Evolutionary conservation across 2,888 invertebrate genomes (phyloP), one percentile per base, ranked within the genome.

Genomic region (Gortyna flavago): DNA sequence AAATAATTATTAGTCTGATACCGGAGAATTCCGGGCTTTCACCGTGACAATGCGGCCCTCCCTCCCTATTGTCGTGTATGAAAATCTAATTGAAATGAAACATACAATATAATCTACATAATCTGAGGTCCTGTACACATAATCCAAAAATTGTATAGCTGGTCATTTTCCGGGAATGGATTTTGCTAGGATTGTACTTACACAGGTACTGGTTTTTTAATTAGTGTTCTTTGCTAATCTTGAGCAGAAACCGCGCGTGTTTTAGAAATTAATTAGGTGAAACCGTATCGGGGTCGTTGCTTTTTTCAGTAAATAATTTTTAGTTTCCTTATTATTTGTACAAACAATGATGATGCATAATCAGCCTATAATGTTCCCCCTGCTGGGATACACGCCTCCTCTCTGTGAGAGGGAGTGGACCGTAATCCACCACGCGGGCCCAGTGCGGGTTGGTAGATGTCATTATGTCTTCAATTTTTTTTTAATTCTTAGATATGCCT

Each of bases 1-100:
- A 90, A 90, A 93, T 93, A 94, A 93, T 93, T 91, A 93, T 93
- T 91, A 91, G 90, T 87, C 90, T 88, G 92, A 92, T 92, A 91
- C 89, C 87, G 87, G 87, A 87, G 88, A 90, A 92, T 92, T 89
- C 90, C 88, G 83, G 85, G 81, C 87, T 87, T 87, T 78, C 88
- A 82, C 79, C 74, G 83, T 87, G 88, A 94, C 93, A 93, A 94
- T 92, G 89, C 90, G 88, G 89, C 88, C 73, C 66, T 61, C 68
- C 87, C 91, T 80, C 62, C 66, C 81, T 44, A 91, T 93, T 93
- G 93, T 93, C 91, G 85, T 88, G 89, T 89, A 85, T 87, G 92
- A 90, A 90, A 91, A 92, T 92, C 91, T 92, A 93, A 93, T 93
- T 92, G 91, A 92, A 93, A 86, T 77, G 72, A 73, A 91, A 89